These are phyloP conservation scores for Labeo catla DNA, from an alignment of 2,113 vertebrate genomes.

Conservation along the genomic window DNA sequence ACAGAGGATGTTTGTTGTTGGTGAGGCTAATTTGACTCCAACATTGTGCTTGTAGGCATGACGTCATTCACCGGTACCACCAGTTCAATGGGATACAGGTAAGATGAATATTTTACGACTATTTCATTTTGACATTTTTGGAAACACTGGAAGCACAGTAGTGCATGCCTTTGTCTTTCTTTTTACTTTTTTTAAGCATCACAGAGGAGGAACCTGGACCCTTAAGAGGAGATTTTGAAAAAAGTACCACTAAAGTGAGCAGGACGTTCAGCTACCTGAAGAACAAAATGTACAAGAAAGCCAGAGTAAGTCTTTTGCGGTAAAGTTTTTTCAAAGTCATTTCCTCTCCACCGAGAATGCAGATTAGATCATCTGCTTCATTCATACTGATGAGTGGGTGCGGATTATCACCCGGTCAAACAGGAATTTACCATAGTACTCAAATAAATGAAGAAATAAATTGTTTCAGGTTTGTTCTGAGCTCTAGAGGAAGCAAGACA, in stretches of 20 bases:
- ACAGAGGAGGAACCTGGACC: constrained; percentile 88
- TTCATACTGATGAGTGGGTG: neutral
- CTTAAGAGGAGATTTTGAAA: constrained; percentile 82
- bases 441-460: neutral
- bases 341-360: neutral
- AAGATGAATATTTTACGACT: constrained; percentile 15
- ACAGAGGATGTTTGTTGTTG: neutral
- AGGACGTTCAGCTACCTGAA: constrained; percentile 99
- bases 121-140: neutral
- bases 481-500: constrained; percentile 47
- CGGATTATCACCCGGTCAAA: neutral
- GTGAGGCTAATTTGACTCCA: constrained; percentile 41
- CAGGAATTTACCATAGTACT: neutral
- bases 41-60: constrained; percentile 75
- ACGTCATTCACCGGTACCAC: constrained; percentile 73
- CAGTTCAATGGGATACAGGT: constrained; percentile 88
- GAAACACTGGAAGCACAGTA: neutral
- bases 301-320: constrained; percentile 78
- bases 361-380: neutral
- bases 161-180: constrained; percentile 17
- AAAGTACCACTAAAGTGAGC: constrained; percentile 90
- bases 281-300: constrained; percentile 99
- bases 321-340: neutral
- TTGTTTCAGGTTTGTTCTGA: neutral
- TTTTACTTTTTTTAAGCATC: constrained; percentile 75